Base-by-base conservation (phyloP, 2,113 vertebrate species). In the Thunnus maccoyii region DNA sequence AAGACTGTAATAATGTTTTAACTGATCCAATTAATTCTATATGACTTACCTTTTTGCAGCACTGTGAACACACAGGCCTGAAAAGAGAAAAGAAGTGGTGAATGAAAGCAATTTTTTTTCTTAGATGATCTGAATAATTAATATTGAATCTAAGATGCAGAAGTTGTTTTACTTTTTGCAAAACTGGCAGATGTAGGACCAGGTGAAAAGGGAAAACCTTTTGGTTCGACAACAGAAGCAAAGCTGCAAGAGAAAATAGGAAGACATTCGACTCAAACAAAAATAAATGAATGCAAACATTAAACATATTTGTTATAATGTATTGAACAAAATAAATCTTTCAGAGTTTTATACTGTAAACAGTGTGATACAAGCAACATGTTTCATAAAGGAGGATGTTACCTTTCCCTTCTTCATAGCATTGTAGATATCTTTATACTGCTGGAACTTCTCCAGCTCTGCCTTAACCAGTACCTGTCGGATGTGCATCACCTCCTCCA, bases 371-470 rank as follows among this genome's bases (percentile, higher is more conserved):
- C 7, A 62, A 64, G 44, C 15, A 36, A 27, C 32, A 27, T 30
- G 47, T n/a, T 5, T 48, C 3, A 11, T n/a, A 20, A 20, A 36
- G 18, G 2, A 55, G 13, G 5, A 52, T 2, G 80, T 64, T 94
- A 99, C 98, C 98, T 99, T 99, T 92, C 98, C 98, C 94, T 99
- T 99, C 93, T 99, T 99, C 92, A 99, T 95, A n/a, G 98, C 98
- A 2, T 94, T 97, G 93, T 99, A 99, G 92, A 99, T 78, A 6
- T 99, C 98, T 94, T 97, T 98, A 81, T 98, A 99, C 58, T 99
- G 98, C 91, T 99, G 98, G 90, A 98, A 99, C 90, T 99, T 99
- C 92, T 99, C 98, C 92, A 99, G 95, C 88, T 99, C 98, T 0
- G 98, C 98, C 84, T 99, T 99, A 71, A 99, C 98, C 87, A 99